Evolutionary conservation across 2,888 invertebrate species (phyloP).

Genomic region (Drosophila niveifrons): DNA sequence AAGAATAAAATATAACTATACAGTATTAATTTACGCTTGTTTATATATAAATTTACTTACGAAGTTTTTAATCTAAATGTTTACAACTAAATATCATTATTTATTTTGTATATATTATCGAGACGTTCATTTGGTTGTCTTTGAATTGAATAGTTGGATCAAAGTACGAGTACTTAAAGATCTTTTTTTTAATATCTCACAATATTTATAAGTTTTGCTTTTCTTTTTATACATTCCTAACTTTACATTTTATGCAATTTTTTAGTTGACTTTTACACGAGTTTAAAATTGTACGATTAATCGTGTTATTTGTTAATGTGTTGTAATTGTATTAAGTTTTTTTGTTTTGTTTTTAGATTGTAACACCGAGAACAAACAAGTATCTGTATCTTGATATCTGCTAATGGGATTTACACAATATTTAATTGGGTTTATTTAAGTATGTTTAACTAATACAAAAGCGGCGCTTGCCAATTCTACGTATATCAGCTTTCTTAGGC

Average conservation of each 20-base stretch:
- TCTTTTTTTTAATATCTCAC: slow-evolving; percentile 49
- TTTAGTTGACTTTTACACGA: slow-evolving; percentile 45
- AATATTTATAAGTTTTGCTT: slow-evolving; percentile 42
- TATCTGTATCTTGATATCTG: slow-evolving; percentile 70
- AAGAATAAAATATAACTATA: slow-evolving; percentile 80
- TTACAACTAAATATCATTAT: slow-evolving; percentile 63
- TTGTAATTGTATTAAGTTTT: slow-evolving; percentile 35
- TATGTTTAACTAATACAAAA: slow-evolving; percentile 18
- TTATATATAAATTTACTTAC: slow-evolving; percentile 62
- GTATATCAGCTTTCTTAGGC: slow-evolving; percentile 9
- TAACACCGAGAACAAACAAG: slow-evolving; percentile 75
- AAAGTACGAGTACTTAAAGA: slow-evolving; percentile 14
- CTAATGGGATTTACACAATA: slow-evolving; percentile 50
- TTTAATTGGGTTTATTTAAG: slow-evolving; percentile 21
- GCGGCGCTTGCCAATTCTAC: slow-evolving; percentile 21
- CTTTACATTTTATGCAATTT: slow-evolving; percentile 73
- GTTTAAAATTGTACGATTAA: slow-evolving; percentile 25
- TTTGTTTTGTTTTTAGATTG: slow-evolving; percentile 38
- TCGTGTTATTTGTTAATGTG: slow-evolving; percentile 11
- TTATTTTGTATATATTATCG: slow-evolving; percentile 30
- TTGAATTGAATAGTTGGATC: slow-evolving; percentile 7
- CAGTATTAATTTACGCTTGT: slow-evolving; percentile 51
- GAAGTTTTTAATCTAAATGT: slow-evolving; percentile 55
- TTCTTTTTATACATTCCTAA: slow-evolving; percentile 49
- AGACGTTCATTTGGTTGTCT: slow-evolving; percentile 28